phyloP scores from a whole-genome alignment of 2,797 vertebrate genomes.

The Fratercula arctica region DNA sequence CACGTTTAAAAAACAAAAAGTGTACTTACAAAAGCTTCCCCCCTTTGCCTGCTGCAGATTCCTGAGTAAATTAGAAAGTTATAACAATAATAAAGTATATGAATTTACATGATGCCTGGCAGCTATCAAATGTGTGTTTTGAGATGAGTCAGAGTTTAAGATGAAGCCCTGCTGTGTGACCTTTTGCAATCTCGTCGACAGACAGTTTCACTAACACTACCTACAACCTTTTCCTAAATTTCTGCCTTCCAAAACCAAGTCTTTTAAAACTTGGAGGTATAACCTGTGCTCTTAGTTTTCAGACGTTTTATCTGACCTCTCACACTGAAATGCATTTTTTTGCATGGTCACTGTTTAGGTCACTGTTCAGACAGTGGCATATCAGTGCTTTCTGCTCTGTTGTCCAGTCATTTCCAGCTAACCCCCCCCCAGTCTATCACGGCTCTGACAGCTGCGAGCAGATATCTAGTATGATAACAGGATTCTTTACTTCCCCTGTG shows the following conservation, averaged over 20 bases:
- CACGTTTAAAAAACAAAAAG: background rate
- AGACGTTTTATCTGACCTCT: background rate
- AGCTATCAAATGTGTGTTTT: background rate
- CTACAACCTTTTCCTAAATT: background rate
- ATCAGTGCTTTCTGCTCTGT: background rate
- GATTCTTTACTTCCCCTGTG: background rate
- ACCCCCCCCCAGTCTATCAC: background rate
- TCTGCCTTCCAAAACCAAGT: background rate
- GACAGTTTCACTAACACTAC: background rate
- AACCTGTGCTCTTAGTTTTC: background rate
- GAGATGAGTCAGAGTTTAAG: background rate
- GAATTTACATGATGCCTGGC: background rate
- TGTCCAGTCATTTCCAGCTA: background rate
- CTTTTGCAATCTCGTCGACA: background rate
- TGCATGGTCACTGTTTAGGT: background rate
- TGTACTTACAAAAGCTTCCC: background rate
- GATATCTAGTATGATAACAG: background rate
- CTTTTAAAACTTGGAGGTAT: background rate
- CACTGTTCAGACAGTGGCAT: background rate
- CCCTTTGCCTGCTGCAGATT: background rate
- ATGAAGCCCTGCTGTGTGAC: background rate
- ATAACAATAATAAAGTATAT: background rate
- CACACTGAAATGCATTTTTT: background rate
- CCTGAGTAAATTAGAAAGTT: background rate
- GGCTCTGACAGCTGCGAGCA: background rate